Evolutionary conservation across 2,888 invertebrate genomes (phyloP), one percentile per base, ranked within the genome.

Genomic region (Electrophaes corylata): DNA sequence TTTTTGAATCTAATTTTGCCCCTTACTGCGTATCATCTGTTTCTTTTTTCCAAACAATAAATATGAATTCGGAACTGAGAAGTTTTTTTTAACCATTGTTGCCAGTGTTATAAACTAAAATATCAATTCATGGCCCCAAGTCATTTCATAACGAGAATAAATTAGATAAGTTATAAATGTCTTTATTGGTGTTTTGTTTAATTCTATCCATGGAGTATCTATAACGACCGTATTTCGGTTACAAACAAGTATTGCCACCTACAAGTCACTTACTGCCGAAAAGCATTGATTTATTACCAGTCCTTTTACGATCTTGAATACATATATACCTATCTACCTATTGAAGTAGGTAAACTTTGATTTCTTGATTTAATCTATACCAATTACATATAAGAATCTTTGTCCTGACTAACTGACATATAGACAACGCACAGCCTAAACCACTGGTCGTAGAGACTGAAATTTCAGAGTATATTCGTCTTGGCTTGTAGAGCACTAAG

Each of bases 201-300:
- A 43, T 20, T 51, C 10, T 6, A 6, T 29, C 16, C 4, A 35
- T 23, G 12, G 39, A 54, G 16, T 29, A 6, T 2, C 35, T 4
- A n/a, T 14, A 54, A 23, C 44, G 48, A 48, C 29, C 18, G 37
- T 19, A 48, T 55, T 44, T 31, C 4, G n/a, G 47, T 31, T 10
- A 14, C 18, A 54, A 56, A 49, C 49, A 6, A 49, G 55, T 44
- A 35, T 59, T 54, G 41, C 58, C 48, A 58, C 54, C 59, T 50
- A 59, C 54, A 31, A 8, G 23, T 41, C 20, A 5, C 54, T 58
- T 54, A 58, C 50, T 59, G 41, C 50, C 54, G 14, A 54, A 54
- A 54, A 44, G 10, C 35, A 43, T 20, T 55, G 49, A 60, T 60
- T 55, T 60, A 60, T 60, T 50, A 11, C 6, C 57, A 26, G 40